Base-by-base conservation (phyloP, 2,888 invertebrate genomes). In the Diaprepes abbreviatus region DNA sequence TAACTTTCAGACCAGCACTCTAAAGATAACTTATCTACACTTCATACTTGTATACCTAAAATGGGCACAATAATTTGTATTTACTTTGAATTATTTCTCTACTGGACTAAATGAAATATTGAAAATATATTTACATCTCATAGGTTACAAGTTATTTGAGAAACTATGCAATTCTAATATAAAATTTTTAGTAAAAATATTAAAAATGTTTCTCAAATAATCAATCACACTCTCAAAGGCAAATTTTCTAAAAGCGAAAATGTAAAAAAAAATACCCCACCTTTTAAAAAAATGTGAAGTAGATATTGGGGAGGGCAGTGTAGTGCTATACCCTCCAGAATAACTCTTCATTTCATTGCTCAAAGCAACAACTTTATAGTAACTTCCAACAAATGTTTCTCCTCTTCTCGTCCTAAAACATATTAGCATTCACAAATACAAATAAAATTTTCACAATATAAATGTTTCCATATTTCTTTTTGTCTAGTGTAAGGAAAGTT, bases 401-500 rank as follows among this genome's bases (percentile, higher is more conserved):
- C 43, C 24, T 5, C 28, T 50, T 50, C 28, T 28, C 14, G 10
- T 50, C 48, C 48, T 50, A 50, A 50, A 50, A 50, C 28, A 50
- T 50, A 50, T 28, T n/a, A 19, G 5, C 5, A 50, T 28, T 50
- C 6, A 50, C 28, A 50, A 50, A 28, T 14, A 50, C 2, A 40
- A 40, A 40, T 17, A n/a, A 24, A 35, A n/a, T 35, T 35, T n/a
- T 40, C 6, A 6, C 24, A 43, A 43, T 19, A 9, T 10, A 43
- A 43, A n/a, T n/a, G n/a, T n/a, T n/a, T n/a, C n/a, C n/a, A n/a
- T n/a, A n/a, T n/a, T n/a, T n/a, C n/a, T n/a, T n/a, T n/a, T 19
- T 10, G 19, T 19, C 17, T 3, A 48, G 17, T 74, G 78, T 76
- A 79, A 79, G 79, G 79, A 79, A 79, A 78, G 79, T 76, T 77